A percentile compares a stretch with the other conserved stretches of the same genome.
phyloP scores from a whole-genome alignment of 2,888 invertebrate genomes.

The Volucella inflata region DNA sequence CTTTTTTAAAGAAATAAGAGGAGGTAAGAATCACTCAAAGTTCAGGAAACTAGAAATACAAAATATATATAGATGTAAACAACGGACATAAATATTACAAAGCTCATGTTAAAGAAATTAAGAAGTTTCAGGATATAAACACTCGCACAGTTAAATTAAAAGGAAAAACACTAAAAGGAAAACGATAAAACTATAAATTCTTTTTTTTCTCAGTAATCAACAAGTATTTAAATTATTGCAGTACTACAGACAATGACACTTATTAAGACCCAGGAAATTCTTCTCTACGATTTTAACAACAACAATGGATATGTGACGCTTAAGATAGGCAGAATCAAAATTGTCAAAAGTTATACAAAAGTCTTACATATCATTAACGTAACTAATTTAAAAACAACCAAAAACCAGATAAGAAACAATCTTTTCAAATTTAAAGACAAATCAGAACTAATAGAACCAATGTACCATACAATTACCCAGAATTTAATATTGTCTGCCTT shows the following conservation, averaged over 20 bases:
- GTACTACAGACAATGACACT: not conserved
- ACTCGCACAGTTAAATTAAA: constrained; percentile 49
- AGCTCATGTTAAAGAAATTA: constrained; percentile 58
- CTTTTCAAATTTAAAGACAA: constrained; percentile 12
- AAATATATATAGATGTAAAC: constrained; percentile 40
- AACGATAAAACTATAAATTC: constrained; percentile 22
- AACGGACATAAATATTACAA: constrained; percentile 71
- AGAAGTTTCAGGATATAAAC: constrained; percentile 62
- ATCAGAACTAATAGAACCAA: constrained; percentile 3
- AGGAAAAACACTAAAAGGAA: constrained; percentile 12
- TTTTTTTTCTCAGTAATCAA: not conserved
- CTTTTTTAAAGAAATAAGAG: constrained; percentile 43
- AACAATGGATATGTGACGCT: constrained; percentile 15
- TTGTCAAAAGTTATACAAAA: too few species aligned
- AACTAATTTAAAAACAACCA: too few species aligned
- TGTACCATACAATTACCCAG: too few species aligned
- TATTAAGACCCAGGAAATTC: not conserved
- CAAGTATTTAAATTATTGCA: not conserved
- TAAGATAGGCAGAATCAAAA: not conserved
- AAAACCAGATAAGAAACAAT: too few species aligned
- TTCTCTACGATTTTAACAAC: not conserved
- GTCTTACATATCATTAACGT: too few species aligned
- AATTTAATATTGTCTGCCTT: too few species aligned
- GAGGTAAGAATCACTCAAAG: constrained; percentile 72
- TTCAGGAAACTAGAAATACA: constrained; percentile 61